Evolutionary conservation across 1,140 invertebrate species (phyloP).

Genomic region (Camponotus pennsylvanicus): DNA sequence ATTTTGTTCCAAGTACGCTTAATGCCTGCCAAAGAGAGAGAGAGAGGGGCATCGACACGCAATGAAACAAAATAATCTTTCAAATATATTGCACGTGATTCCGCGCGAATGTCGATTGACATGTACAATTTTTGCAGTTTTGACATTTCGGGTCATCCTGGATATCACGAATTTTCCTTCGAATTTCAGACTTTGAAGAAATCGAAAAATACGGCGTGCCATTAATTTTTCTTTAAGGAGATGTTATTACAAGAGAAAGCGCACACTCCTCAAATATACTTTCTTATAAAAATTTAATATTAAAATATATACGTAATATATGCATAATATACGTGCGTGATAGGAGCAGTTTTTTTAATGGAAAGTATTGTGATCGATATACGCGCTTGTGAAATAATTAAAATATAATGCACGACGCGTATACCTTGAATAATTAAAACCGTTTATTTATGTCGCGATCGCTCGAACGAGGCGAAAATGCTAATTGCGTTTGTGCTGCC

Average conservation of each 20-base stretch:
- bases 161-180: not conserved
- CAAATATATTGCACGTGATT: not conserved
- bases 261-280: not conserved
- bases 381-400: constrained; percentile 11
- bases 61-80: constrained; percentile 47
- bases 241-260: not conserved
- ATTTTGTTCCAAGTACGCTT: constrained; percentile 29
- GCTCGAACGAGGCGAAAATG: constrained; percentile 15
- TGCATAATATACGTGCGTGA: not conserved
- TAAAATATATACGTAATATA: not conserved
- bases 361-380: not conserved
- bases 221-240: not conserved
- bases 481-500: constrained; percentile 41
- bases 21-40: constrained; percentile 7
- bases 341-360: not conserved
- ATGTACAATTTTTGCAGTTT: not conserved
- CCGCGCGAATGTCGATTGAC: constrained; percentile 21
- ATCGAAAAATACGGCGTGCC: not conserved
- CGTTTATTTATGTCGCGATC: constrained; percentile 22
- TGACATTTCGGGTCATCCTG: not conserved
- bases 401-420: not conserved
- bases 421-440: constrained; percentile 47
- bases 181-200: not conserved
- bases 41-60: constrained; percentile 37
- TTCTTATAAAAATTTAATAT: not conserved